Base-by-base conservation (phyloP, 2,797 vertebrate species). In the Kryptopterus vitreolus region DNA sequence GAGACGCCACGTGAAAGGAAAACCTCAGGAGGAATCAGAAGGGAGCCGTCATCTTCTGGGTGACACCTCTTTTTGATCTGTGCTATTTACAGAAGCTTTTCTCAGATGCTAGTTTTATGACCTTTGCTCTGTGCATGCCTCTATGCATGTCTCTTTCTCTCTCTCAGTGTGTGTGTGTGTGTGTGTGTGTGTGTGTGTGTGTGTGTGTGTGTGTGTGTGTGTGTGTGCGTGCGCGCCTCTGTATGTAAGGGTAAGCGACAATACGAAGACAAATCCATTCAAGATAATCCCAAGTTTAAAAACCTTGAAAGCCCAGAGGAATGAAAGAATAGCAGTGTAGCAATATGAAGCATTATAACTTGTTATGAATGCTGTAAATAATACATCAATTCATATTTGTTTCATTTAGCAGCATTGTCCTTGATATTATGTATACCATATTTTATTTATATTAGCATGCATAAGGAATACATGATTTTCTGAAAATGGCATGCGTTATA, bases 11-110 rank as follows among this genome's bases (percentile, higher is more conserved):
- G 9, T 29, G 29, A 29, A 61, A 61, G 16, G 38, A 43, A 62
- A 31, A 6, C 29, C 15, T 61, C 58, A 1, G 59, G 8, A 43
- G 38, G 10, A 31, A 7, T 62, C 59, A 22, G 7, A 55, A 55
- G 16, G 20, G 52, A 53, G n/a, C 53, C 1, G 24, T 15, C 11
- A 26, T 58, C 57, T 26, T 26, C 57, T 12, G n/a, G 57, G 24
- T 58, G 57, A 58, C 24, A 26, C 24, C 12, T 13, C 57, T 58
- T 26, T 58, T 59, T 59, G 57, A 59, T 59, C 57, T 59, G 57
- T 59, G 24, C 57, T 59, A 59, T 59, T 26, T 59, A 59, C 57
- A 59, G 57, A 59, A 59, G 24, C 58, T 15, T 59, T 26, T 59
- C 29, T 29, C 8, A 63, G 61, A 35, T 15, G 2, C 31, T 63